Conservation (phyloP, 2,888 invertebrate species). For the Brenthis ino region DNA sequence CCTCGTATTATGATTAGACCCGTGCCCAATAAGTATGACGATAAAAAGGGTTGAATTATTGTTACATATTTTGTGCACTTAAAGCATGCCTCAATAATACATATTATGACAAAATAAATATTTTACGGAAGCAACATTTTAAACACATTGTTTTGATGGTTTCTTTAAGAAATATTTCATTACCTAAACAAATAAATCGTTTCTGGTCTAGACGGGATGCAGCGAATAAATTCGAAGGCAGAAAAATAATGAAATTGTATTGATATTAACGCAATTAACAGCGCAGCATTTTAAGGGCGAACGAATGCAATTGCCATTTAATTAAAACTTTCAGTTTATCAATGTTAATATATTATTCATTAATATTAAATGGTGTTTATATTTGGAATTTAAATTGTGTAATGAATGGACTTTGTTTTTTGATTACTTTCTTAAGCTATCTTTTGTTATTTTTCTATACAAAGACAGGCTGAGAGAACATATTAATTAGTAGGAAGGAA, state of each 20-base stretch:
- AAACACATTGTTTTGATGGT: neutral
- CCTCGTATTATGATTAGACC: too few relatives aligned
- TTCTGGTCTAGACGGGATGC: slow-evolving; percentile 36
- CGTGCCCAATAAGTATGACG: too few relatives aligned
- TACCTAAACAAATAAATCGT: slow-evolving; percentile 25
- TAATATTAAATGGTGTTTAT: neutral
- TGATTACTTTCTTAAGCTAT: neutral
- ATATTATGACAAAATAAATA: too few relatives aligned
- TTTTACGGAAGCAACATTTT: too few relatives aligned
- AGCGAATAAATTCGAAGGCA: slow-evolving; percentile 28
- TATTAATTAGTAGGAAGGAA: too few relatives aligned
- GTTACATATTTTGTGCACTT: too few relatives aligned
- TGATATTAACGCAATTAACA: slow-evolving; percentile 34
- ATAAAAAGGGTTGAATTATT: too few relatives aligned
- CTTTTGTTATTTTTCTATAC: too few relatives aligned
- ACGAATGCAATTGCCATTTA: slow-evolving; percentile 25
- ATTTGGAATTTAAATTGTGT: neutral
- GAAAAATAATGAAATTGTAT: slow-evolving; percentile 34
- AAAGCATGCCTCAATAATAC: too few relatives aligned
- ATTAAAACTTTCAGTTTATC: slow-evolving; percentile 21
- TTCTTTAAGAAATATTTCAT: slow-evolving; percentile 7
- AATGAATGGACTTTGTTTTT: neutral
- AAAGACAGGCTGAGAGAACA: too few relatives aligned
- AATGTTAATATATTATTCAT: slow-evolving; percentile 10
- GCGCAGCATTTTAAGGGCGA: slow-evolving; percentile 11